phyloP scores from a whole-genome alignment of 2,113 vertebrate species.

The Dolichotis patagonum region DNA sequence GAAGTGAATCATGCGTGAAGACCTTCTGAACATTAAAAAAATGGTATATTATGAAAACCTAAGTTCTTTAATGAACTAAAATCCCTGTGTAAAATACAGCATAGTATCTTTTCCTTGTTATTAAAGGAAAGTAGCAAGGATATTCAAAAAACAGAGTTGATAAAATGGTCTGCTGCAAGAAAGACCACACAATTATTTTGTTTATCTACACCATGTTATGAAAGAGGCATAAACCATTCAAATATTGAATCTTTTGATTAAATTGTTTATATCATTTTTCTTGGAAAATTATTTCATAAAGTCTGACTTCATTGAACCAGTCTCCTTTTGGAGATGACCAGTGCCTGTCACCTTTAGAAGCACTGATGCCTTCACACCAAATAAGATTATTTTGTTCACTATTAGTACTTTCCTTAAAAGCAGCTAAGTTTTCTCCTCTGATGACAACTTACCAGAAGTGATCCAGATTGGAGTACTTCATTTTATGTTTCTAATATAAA shows the following conservation, averaged over 20 bases:
- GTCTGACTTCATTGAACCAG: background rate
- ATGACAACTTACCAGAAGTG: background rate
- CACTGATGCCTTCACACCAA: background rate
- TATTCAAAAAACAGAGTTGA: background rate
- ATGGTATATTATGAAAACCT: background rate
- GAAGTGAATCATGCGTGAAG: background rate
- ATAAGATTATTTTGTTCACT: background rate
- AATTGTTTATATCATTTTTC: background rate
- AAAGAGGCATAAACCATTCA: background rate
- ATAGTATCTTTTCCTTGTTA: background rate
- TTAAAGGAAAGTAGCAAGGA: background rate
- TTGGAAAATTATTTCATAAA: constrained; percentile 5
- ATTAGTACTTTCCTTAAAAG: background rate
- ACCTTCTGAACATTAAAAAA: background rate
- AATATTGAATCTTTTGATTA: background rate
- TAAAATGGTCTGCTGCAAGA: background rate
- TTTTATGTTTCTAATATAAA: background rate
- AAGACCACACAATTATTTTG: background rate
- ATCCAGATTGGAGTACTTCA: background rate
- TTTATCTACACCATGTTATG: background rate
- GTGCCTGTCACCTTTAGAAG: background rate
- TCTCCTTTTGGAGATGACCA: background rate
- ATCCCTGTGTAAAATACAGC: background rate
- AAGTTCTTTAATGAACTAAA: constrained; percentile 8
- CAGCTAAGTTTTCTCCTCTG: background rate